A percentile compares a stretch with the other conserved stretches of the same genome.
These are phyloP conservation scores for Pterostichus niger DNA, from an alignment of 2,888 invertebrate genomes.

Conservation along the genomic window DNA sequence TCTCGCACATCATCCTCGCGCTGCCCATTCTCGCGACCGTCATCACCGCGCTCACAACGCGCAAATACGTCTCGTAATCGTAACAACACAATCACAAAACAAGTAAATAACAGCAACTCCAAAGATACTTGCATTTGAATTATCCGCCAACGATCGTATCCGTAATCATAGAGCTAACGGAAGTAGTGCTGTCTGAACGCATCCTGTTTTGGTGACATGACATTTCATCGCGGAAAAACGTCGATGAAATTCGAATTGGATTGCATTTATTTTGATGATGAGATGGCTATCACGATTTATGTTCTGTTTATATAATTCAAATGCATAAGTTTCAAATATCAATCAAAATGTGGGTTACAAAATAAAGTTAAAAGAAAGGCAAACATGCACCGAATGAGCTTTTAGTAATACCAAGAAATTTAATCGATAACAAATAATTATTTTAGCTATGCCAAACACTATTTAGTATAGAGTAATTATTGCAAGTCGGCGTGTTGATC, in stretches of 20 bases:
- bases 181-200: constrained; percentile 50
- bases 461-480: constrained; percentile 62
- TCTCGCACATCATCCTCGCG: constrained; percentile 82
- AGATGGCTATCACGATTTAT: constrained; percentile 31
- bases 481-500: constrained; percentile 57
- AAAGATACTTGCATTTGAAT: constrained; percentile 61
- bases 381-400: constrained; percentile 65
- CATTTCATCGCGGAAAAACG: constrained; percentile 7
- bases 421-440: constrained; percentile 65
- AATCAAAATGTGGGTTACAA: constrained; percentile 64
- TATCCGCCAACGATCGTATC: constrained; percentile 27
- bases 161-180: constrained; percentile 20
- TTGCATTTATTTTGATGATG: constrained; percentile 33
- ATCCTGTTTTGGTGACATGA: constrained; percentile 2
- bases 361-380: constrained; percentile 58
- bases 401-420: constrained; percentile 64
- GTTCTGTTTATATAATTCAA: constrained; percentile 58
- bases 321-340: constrained; percentile 63
- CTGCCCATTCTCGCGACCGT: constrained; percentile 82
- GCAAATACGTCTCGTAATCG: constrained; percentile 31
- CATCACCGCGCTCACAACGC: constrained; percentile 50
- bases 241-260: constrained; percentile 12
- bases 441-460: constrained; percentile 67
- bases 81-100: constrained; percentile 49
- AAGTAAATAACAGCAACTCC: neutral